A percentile compares a stretch with the other conserved stretches of the same genome.
Evolutionary conservation across 2,113 vertebrate genomes (phyloP).

Genomic region (Chauna torquata): DNA sequence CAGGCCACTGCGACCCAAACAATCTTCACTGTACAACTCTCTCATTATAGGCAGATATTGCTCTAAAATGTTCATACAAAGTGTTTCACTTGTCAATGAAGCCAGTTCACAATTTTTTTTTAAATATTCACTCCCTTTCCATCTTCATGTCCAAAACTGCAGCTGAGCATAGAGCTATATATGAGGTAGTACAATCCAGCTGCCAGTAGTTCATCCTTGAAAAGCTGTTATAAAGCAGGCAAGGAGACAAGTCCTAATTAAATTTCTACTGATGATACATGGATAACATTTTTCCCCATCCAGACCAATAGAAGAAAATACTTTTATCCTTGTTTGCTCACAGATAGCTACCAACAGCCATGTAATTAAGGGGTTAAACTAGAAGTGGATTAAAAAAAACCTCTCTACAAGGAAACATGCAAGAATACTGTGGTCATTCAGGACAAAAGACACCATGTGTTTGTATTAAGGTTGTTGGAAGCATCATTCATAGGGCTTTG

Average conservation of each 20-base stretch:
- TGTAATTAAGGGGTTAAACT: fast-evolving
- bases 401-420: not conserved
- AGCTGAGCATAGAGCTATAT: not conserved
- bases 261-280: not conserved
- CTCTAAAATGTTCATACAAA: not conserved
- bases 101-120: not conserved
- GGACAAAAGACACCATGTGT: not conserved
- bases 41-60: not conserved
- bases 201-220: not conserved
- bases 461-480: not conserved
- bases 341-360: not conserved
- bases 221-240: not conserved
- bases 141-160: not conserved
- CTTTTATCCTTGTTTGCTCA: not conserved
- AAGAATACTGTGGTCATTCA: not conserved
- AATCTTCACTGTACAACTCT: not conserved
- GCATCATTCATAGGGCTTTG: not conserved
- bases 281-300: not conserved
- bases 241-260: not conserved
- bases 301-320: not conserved
- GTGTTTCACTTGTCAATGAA: not conserved
- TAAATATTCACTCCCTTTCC: not conserved
- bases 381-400: not conserved
- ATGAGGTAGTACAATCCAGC: not conserved
- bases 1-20: not conserved